phyloP scores from a whole-genome alignment of 2,113 vertebrate genomes.

The Thalassoma bifasciatum region DNA sequence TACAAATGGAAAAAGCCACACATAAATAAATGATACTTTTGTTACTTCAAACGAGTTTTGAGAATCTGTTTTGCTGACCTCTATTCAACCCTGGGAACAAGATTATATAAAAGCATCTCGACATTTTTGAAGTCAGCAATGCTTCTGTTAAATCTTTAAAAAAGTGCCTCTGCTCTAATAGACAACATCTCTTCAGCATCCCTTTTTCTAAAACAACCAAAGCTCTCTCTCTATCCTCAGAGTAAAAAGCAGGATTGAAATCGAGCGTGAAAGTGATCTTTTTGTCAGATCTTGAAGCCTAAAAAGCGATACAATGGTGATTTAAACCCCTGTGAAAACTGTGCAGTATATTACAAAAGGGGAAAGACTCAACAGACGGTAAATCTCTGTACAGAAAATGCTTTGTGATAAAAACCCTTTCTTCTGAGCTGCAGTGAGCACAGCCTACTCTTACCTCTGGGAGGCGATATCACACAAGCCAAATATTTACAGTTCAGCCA shows the following conservation, averaged over 20 bases:
- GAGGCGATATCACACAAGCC: slow-evolving; percentile 65
- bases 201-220: slow-evolving; percentile 47
- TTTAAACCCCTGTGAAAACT: slow-evolving; percentile 28
- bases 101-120: slow-evolving; percentile 32
- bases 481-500: slow-evolving; percentile 63
- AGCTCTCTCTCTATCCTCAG: slow-evolving; percentile 3
- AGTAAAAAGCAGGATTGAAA: slow-evolving; percentile 37
- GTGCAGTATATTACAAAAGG: slow-evolving; percentile 47
- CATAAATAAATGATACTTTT: slow-evolving; percentile 56
- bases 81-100: slow-evolving; percentile 10
- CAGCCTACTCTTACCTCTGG: slow-evolving; percentile 67
- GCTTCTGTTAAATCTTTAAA: slow-evolving; percentile 43
- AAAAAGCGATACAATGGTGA: slow-evolving; percentile 6
- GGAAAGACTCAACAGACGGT: slow-evolving; percentile 14
- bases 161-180: slow-evolving; percentile 63
- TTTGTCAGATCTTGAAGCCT: slow-evolving; percentile 26
- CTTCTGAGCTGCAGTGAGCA: slow-evolving; percentile 61
- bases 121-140: slow-evolving; percentile 4
- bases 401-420: slow-evolving; percentile 12
- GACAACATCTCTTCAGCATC: slow-evolving; percentile 31
- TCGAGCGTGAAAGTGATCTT: slow-evolving; percentile 1
- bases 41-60: slow-evolving; percentile 9
- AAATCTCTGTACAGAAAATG: slow-evolving; percentile 55
- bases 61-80: not conserved
- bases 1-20: slow-evolving; percentile 43